phyloP scores from a whole-genome alignment of 2,797 vertebrate species.

The Prunella strophiata region DNA sequence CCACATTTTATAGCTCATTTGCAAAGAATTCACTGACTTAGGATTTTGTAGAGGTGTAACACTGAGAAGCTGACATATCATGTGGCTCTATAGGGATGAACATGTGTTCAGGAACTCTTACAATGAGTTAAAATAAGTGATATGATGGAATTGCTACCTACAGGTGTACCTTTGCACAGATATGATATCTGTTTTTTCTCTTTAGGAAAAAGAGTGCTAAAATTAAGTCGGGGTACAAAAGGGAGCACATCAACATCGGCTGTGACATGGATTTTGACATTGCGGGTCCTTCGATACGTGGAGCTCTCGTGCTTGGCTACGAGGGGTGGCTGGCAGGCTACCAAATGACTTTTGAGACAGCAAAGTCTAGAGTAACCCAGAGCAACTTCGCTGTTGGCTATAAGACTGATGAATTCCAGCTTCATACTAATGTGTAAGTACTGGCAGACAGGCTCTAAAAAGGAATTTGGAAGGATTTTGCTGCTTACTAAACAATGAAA shows the following conservation, averaged over 20 bases:
- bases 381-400: conserved; percentile 98
- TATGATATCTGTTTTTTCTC: neutral
- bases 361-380: conserved; percentile 92
- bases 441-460: neutral
- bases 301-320: conserved; percentile 88
- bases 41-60: neutral
- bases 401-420: conserved; percentile 96
- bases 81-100: neutral
- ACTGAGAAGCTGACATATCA: neutral
- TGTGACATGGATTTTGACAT: conserved; percentile 96
- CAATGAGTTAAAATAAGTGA: neutral
- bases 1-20: neutral
- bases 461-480: neutral
- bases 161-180: neutral
- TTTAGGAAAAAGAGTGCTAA: conserved; percentile 95
- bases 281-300: conserved; percentile 90
- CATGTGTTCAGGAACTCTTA: neutral
- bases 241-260: conserved; percentile 93
- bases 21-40: neutral
- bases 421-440: conserved; percentile 97
- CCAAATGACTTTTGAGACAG: conserved; percentile 94
- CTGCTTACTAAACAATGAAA: neutral
- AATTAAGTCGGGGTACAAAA: conserved; percentile 91
- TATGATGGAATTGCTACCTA: neutral
- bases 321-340: conserved; percentile 97